Evolutionary conservation across 2,888 invertebrate species (phyloP).

Genomic region (Lasioglossum oenotherae): DNA sequence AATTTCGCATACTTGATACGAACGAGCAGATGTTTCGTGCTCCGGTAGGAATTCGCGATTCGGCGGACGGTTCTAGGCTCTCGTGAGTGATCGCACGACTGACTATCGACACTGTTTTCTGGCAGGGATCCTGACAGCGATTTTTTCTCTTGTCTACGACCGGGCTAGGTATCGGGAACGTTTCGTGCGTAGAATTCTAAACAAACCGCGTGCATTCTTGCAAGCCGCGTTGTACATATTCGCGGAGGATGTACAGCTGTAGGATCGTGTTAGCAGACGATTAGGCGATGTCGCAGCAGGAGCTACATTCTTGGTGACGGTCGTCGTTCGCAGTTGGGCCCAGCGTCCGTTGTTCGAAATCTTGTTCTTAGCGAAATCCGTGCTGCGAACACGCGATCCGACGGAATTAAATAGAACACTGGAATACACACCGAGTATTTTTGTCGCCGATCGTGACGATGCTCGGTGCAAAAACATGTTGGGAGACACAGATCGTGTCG

Average conservation of each 20-base stretch:
- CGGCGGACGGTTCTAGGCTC: neutral
- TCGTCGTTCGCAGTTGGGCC: conserved; percentile 25
- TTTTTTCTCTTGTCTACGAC: neutral
- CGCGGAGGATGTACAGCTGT: neutral
- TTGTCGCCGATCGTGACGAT: conserved; percentile 8
- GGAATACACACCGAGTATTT: conserved; percentile 3
- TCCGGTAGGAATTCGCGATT: neutral
- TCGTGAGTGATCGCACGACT: neutral
- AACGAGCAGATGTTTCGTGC: neutral
- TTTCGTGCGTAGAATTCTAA: neutral
- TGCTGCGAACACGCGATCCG: neutral
- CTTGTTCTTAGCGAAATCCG: conserved; percentile 17
- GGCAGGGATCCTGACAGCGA: neutral
- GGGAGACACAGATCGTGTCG: conserved; percentile 22
- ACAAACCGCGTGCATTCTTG: conserved; percentile 23
- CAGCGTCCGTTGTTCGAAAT: conserved; percentile 39
- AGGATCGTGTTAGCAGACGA: conserved; percentile 2
- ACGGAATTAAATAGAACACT: conserved; percentile 13
- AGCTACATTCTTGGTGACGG: conserved; percentile 28
- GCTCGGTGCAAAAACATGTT: neutral
- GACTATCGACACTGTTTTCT: conserved; percentile 1
- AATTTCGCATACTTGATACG: neutral
- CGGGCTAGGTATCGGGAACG: neutral
- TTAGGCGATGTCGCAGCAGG: conserved; percentile 1
- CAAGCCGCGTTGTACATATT: conserved; percentile 1